Percentiles rank a stretch among this genome's conserved stretches.
These are phyloP conservation scores for Cossypha dichroa DNA, from an alignment of 2,797 vertebrate species.

Conservation along the genomic window DNA sequence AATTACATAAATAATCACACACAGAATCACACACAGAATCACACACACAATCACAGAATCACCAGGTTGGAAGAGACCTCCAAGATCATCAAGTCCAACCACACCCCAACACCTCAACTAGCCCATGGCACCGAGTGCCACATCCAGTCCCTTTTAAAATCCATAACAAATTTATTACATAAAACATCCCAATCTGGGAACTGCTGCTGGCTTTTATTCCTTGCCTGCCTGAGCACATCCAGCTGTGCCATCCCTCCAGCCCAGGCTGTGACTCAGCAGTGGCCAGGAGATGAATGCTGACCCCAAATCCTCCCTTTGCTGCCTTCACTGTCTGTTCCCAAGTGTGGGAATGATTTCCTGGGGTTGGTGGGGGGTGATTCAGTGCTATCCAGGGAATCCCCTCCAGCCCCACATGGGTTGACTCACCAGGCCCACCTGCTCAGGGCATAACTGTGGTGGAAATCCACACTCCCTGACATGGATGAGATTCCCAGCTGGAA, in stretches of 20 bases:
- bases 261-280: constrained; percentile 52
- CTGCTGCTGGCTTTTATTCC: neutral
- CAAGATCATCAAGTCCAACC: no score
- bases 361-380: constrained; percentile 45
- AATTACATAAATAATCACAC: no score
- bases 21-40: no score
- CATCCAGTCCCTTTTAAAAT: no score
- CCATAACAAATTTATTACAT: no score
- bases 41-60: no score
- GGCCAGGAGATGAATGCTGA: neutral
- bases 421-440: constrained; percentile 72
- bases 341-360: constrained; percentile 1
- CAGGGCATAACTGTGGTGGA: constrained; percentile 20
- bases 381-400: constrained; percentile 68
- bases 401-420: constrained; percentile 22
- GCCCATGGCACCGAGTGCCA: no score
- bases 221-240: neutral
- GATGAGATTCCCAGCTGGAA: neutral
- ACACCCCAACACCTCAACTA: no score
- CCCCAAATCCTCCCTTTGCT: neutral
- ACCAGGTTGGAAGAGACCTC: no score
- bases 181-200: no score
- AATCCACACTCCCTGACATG: neutral
- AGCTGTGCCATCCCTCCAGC: neutral
- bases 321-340: constrained; percentile 39